A percentile compares a stretch with the other conserved stretches of the same genome.
phyloP scores from a whole-genome alignment of 2,797 vertebrate species.

The Okamejei kenojei region DNA sequence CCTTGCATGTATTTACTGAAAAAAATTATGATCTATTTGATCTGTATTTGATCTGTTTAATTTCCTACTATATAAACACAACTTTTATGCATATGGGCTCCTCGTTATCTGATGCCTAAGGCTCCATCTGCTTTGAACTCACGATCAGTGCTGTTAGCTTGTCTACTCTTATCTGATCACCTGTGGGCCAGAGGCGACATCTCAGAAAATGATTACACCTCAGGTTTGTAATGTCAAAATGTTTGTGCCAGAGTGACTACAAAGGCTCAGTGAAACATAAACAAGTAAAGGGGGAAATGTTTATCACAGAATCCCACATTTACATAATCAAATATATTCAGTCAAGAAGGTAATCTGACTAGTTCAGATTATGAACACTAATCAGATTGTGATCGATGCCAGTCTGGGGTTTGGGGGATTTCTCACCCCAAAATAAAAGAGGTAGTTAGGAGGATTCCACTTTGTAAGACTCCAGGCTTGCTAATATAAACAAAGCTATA shows the following conservation, averaged over 20 bases:
- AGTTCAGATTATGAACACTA: not conserved
- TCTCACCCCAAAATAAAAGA: not conserved
- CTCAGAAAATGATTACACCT: not conserved
- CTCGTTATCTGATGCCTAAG: slow-evolving; percentile 41
- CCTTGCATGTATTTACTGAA: slow-evolving; percentile 33
- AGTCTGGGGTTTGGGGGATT: not conserved
- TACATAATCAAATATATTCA: not conserved
- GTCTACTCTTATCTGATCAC: slow-evolving; percentile 43
- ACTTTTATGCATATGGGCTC: not conserved
- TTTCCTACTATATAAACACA: slow-evolving; percentile 43
- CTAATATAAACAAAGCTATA: not conserved
- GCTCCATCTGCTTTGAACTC: slow-evolving; percentile 42
- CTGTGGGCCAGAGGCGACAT: slow-evolving; percentile 46
- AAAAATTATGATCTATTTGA: slow-evolving; percentile 42
- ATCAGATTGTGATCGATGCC: not conserved
- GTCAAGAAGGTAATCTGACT: not conserved
- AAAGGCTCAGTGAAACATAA: not conserved
- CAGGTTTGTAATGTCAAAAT: slow-evolving; percentile 40
- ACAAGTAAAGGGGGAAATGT: not conserved
- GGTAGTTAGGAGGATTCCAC: not conserved
- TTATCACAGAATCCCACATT: not conserved
- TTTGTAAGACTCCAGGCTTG: not conserved
- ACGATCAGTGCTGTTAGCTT: slow-evolving; percentile 40
- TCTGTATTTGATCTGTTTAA: slow-evolving; percentile 46
- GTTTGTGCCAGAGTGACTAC: not conserved